Conservation (phyloP, 1,140 invertebrate species). For the Thaumatotibia leucotreta region DNA sequence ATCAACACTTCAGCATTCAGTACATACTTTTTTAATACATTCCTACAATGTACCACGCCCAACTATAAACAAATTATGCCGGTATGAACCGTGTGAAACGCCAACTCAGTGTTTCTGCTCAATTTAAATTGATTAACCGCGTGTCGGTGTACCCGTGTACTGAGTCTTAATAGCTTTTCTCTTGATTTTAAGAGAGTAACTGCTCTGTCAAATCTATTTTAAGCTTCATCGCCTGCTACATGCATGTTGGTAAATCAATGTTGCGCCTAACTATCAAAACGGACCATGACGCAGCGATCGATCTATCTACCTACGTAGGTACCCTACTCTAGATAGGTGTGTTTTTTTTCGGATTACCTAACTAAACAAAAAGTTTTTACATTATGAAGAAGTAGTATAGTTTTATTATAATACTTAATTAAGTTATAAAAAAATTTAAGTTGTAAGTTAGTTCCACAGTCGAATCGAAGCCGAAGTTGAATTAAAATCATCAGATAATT, state of each 20-base stretch:
- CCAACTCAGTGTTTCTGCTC: not conserved
- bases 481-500: no score
- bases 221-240: conserved; percentile 19
- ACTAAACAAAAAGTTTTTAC: no score
- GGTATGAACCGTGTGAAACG: conserved; percentile 12
- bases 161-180: conserved; percentile 22
- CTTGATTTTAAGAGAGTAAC: conserved; percentile 33
- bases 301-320: no score
- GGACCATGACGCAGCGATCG: not conserved
- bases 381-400: no score
- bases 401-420: no score
- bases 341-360: no score
- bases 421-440: no score
- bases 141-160: conserved; percentile 3
- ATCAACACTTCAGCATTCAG: not conserved
- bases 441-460: no score
- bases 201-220: conserved; percentile 55
- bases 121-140: conserved; percentile 3
- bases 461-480: no score
- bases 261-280: not conserved
- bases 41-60: conserved; percentile 22
- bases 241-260: not conserved
- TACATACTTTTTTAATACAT: conserved; percentile 16
- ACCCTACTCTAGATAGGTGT: no score
- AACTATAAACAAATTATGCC: conserved; percentile 16